Base-by-base conservation (phyloP, 53 echinoderm and acorn worm species). In the Stichopus horrens region DNA sequence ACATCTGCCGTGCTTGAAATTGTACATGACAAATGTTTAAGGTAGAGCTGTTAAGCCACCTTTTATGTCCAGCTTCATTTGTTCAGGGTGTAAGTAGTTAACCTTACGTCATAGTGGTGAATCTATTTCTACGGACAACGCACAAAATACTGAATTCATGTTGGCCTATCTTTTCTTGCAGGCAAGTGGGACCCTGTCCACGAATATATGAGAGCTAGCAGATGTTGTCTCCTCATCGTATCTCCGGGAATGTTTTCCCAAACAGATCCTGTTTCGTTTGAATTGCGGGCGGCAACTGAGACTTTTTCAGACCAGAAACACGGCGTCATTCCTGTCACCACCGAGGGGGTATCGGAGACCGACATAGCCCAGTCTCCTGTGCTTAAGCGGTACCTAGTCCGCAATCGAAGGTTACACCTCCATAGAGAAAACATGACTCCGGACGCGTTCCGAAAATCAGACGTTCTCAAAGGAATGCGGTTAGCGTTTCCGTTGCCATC, bases 161-260 rank as follows among this genome's bases (percentile, higher is more conserved):
- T 37, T 37, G 37, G 2, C 37, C 37, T 37, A 1, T 37, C 37
- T 37, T 37, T 37, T 37, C 37, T 37, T 37, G 37, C 37, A 37
- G 37, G 1, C 37, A 37, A 37, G 37, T 37, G 37, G 37, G 37
- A 37, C 37, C 2, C 37, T 37, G 37, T 37, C 37, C 2, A 37
- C 37, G 37, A 37, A 37, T 2, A 37, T 37, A 37, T 81, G 81
- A 81, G 57, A 5, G 58, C 21, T 20, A 81, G 81, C 20, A 55
- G 81, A 81, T 57, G 81, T 21, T 81, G 81, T 58, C 57, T 81
- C 7, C 56, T 81, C 56, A 56, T 81, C 22, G 21, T 81, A 52
- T 57, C 81, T 21, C 56, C 21, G 58, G 81, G 58, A 8, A 57
- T 81, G 21, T 81, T 81, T 19, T 13, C 16, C 4, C 16, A 16